Evolutionary conservation across 2,113 vertebrate genomes (phyloP).

Genomic region (Acinonyx jubatus): DNA sequence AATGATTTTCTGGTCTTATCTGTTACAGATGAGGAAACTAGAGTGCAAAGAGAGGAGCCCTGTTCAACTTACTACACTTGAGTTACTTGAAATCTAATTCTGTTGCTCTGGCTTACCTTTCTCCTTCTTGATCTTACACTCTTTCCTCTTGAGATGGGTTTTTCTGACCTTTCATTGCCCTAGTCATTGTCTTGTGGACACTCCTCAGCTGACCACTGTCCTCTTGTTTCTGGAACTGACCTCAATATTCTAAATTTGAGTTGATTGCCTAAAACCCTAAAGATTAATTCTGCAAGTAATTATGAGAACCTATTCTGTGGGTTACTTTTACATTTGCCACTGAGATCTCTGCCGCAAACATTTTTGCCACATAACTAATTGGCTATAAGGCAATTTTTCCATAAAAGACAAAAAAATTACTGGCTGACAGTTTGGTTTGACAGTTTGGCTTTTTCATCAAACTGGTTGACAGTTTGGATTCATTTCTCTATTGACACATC

Average conservation of each 20-base stretch:
- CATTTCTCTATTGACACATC: background rate
- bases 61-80: slow-evolving; percentile 42
- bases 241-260: slow-evolving; percentile 35
- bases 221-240: slow-evolving; percentile 17
- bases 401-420: background rate
- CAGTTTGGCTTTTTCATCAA: background rate
- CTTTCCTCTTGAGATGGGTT: slow-evolving; percentile 28
- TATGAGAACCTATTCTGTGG: background rate
- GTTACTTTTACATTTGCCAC: background rate
- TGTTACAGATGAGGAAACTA: slow-evolving; percentile 44
- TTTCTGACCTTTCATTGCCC: slow-evolving; percentile 43
- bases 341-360: background rate
- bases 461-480: background rate
- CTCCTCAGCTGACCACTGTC: background rate
- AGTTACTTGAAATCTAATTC: slow-evolving; percentile 55
- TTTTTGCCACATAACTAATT: background rate
- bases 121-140: background rate
- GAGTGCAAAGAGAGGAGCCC: slow-evolving; percentile 45
- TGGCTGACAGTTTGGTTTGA: background rate
- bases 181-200: background rate
- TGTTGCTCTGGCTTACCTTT: slow-evolving; percentile 26
- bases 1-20: slow-evolving; percentile 37
- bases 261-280: background rate
- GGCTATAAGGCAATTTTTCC: background rate
- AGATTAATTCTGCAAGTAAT: slow-evolving; percentile 1